Conservation (phyloP, 2,113 vertebrate species). For the Mystacornis crossleyi region DNA sequence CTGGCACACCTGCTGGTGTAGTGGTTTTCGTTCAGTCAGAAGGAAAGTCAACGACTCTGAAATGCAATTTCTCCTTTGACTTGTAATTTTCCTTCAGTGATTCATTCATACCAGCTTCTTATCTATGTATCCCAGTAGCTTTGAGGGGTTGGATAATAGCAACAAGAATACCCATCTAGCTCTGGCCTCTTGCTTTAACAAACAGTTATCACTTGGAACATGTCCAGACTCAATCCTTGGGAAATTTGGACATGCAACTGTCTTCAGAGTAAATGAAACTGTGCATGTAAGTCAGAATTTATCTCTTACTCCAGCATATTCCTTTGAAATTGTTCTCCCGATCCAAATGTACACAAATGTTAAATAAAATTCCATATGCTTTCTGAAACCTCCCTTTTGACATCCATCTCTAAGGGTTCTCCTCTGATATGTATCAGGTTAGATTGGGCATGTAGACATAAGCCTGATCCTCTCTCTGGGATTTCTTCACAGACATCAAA, state of each 20-base stretch:
- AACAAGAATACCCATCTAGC: neutral
- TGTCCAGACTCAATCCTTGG: neutral
- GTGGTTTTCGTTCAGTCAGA: neutral
- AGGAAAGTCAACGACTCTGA: neutral
- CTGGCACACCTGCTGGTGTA: neutral
- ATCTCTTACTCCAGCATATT: neutral
- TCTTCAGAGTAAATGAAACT: neutral
- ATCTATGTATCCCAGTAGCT: neutral
- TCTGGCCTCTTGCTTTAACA: neutral
- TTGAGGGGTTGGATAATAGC: neutral
- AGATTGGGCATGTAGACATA: rapidly evolving
- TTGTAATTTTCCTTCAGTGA: neutral
- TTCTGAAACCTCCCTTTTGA: neutral
- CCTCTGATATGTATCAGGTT: neutral
- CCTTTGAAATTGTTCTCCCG: neutral
- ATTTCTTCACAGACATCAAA: neutral
- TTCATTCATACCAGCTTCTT: neutral
- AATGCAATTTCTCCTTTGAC: neutral
- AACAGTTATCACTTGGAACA: neutral
- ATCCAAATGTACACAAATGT: neutral
- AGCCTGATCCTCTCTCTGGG: neutral
- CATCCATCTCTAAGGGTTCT: neutral
- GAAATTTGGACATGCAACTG: neutral
- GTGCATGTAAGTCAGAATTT: neutral
- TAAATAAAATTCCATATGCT: neutral